These are phyloP conservation scores for Mactromeris polynyma DNA, from an alignment of 2,888 invertebrate species.

Conservation along the genomic window DNA sequence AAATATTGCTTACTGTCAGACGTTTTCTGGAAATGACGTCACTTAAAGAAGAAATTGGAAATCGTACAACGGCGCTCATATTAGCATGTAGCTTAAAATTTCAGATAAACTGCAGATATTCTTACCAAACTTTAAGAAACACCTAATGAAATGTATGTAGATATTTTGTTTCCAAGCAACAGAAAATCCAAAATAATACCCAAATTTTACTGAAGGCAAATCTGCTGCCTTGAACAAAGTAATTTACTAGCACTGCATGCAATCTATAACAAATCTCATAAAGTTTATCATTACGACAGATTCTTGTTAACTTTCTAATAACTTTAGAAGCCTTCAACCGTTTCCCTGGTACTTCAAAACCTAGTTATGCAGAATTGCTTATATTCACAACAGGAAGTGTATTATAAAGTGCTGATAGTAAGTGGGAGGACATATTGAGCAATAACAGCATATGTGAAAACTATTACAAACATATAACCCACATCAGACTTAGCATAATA, in stretches of 20 bases:
- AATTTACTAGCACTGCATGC: neutral
- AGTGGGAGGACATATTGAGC: neutral
- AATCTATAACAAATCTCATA: neutral
- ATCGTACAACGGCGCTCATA: too few species aligned
- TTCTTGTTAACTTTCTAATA: neutral
- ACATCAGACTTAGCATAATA: neutral
- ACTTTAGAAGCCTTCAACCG: too few species aligned
- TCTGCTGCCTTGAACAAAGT: neutral
- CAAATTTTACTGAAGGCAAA: neutral
- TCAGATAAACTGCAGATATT: neutral
- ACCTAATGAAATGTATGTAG: neutral
- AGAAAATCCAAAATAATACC: neutral
- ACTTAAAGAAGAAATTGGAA: too few species aligned
- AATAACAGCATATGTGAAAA: neutral
- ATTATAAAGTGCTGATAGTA: neutral
- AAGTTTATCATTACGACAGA: neutral
- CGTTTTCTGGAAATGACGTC: too few species aligned
- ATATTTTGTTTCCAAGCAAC: neutral
- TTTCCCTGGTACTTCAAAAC: neutral
- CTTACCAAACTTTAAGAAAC: neutral
- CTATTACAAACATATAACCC: neutral
- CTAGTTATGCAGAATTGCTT: neutral
- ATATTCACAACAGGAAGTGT: neutral
- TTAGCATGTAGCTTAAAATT: neutral
- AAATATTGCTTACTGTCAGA: too few species aligned